phyloP scores from a whole-genome alignment of 1,140 invertebrate species.

The Apis mellifera region DNA sequence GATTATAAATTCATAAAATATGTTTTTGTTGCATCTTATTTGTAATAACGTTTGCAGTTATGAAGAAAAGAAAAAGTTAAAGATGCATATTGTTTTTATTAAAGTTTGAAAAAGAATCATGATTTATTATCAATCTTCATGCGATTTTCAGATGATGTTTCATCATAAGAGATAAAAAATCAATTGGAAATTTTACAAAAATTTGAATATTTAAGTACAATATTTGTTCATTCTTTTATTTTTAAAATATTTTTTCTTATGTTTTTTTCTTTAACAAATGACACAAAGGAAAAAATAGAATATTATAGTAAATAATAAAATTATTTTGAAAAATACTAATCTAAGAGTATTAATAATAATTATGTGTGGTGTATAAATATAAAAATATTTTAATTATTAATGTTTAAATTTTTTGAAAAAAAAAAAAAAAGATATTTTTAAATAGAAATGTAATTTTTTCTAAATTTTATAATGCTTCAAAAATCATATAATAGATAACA shows the following conservation, averaged over 20 bases:
- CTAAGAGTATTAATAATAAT: background rate
- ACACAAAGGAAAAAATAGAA: background rate
- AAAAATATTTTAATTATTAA: too few relatives aligned
- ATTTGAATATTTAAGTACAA: constrained; percentile 5
- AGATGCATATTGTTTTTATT: constrained; percentile 1
- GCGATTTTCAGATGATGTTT: constrained; percentile 14
- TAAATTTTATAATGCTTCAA: too few relatives aligned
- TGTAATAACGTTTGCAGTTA: background rate
- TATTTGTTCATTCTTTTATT: background rate
- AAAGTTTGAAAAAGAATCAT: background rate
- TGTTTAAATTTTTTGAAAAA: too few relatives aligned
- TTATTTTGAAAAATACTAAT: background rate
- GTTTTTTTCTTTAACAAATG: background rate
- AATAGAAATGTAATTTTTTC: background rate
- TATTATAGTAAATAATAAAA: constrained; percentile 6
- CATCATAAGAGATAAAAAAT: background rate
- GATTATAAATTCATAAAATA: background rate
- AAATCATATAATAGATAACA: background rate
- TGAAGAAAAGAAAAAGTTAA: background rate
- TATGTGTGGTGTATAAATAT: too few relatives aligned
- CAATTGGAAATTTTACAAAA: background rate
- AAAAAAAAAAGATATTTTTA: too few relatives aligned
- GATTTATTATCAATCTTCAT: constrained; percentile 11
- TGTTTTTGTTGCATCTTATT: constrained; percentile 29
- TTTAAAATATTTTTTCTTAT: background rate